phyloP scores from a whole-genome alignment of 2,113 vertebrate species.

The Paracanthobrama guichenoti region DNA sequence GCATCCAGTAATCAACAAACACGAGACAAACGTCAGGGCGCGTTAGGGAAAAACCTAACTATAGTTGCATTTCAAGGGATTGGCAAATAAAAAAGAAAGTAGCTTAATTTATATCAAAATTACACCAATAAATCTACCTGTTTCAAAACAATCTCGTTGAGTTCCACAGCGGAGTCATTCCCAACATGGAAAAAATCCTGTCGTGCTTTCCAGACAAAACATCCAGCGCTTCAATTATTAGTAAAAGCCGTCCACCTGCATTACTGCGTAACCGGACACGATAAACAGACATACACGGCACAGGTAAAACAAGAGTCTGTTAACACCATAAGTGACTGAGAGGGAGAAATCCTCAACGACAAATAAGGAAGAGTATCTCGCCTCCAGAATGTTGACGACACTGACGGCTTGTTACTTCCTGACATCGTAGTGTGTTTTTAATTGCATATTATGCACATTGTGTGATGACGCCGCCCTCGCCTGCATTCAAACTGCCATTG shows the following conservation, averaged over 20 bases:
- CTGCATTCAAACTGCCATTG: conserved; percentile 1
- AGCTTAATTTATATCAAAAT: background rate
- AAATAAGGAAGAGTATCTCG: background rate
- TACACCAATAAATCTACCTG: background rate
- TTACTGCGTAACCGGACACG: background rate
- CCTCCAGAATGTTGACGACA: background rate
- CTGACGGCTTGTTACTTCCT: conserved; percentile 23
- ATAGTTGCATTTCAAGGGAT: background rate
- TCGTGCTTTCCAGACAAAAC: background rate
- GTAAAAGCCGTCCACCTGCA: background rate
- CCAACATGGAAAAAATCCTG: conserved; percentile 2
- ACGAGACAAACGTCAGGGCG: background rate
- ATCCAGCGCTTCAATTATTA: background rate
- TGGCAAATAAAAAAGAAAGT: background rate
- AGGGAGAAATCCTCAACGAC: background rate
- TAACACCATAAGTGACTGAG: background rate
- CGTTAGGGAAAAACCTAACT: background rate
- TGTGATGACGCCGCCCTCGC: conserved; percentile 23
- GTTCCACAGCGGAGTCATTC: background rate
- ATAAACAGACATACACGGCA: background rate
- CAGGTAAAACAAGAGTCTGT: background rate
- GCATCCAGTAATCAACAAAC: background rate
- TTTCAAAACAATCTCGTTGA: background rate
- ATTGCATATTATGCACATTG: conserved; percentile 9
- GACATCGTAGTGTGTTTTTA: conserved; percentile 6